Conservation (phyloP, 2,113 vertebrate genomes). For the Platysteira castanea region DNA sequence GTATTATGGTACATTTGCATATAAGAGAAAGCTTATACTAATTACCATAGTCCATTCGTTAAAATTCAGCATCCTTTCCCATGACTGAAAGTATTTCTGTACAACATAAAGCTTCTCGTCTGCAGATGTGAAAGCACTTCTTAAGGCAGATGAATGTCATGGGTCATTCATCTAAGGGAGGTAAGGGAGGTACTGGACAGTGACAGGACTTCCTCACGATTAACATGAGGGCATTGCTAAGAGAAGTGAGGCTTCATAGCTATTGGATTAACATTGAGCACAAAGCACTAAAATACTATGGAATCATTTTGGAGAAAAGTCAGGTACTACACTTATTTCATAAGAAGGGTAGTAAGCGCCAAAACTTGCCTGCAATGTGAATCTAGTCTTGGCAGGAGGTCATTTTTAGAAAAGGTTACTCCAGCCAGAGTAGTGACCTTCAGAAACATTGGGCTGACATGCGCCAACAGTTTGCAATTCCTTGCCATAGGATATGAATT, state of each 20-base stretch:
- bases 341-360: too few species aligned
- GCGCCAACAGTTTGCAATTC: rapidly evolving
- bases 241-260: background rate
- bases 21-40: background rate
- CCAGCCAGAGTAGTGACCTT: background rate
- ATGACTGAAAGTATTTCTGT: background rate
- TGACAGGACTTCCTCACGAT: background rate
- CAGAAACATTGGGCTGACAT: background rate
- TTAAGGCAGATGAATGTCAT: background rate
- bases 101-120: background rate
- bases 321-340: background rate
- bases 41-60: background rate
- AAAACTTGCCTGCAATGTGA: background rate
- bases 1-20: background rate
- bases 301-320: background rate
- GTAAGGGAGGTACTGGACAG: background rate
- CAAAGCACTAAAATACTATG: background rate
- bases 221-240: background rate
- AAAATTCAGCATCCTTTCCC: background rate
- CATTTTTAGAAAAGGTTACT: background rate
- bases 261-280: background rate
- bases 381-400: background rate
- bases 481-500: background rate
- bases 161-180: too few species aligned
- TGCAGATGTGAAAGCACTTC: background rate